phyloP scores from a whole-genome alignment of 2,888 invertebrate species.

The Torymus texanus region DNA sequence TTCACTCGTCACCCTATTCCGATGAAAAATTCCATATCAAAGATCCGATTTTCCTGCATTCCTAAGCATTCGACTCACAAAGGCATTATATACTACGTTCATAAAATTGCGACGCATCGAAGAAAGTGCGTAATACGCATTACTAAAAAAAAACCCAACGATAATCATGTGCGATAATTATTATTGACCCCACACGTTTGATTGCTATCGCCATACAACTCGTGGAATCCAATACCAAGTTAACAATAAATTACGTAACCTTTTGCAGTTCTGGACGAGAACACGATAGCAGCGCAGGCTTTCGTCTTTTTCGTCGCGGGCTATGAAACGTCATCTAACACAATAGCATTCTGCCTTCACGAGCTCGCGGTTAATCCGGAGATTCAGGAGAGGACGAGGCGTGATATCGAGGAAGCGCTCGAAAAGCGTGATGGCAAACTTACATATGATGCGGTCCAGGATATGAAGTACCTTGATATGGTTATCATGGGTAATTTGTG shows the following conservation, averaged over 20 bases:
- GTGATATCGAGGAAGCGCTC: constrained; percentile 67
- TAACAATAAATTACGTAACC: neutral
- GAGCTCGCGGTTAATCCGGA: constrained; percentile 70
- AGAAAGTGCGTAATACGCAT: too few species aligned
- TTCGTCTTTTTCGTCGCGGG: constrained; percentile 73
- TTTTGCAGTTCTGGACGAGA: constrained; percentile 66
- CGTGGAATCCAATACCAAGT: too few species aligned
- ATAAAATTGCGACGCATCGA: too few species aligned
- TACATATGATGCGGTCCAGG: constrained; percentile 70
- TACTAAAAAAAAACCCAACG: too few species aligned
- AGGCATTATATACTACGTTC: too few species aligned
- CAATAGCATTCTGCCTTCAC: constrained; percentile 71
- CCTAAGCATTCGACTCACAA: too few species aligned
- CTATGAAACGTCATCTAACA: constrained; percentile 71
- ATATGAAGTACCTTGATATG: constrained; percentile 73
- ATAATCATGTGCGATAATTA: too few species aligned
- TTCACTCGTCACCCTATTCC: too few species aligned
- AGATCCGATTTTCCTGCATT: too few species aligned
- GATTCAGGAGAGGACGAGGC: constrained; percentile 67
- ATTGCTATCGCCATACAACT: too few species aligned
- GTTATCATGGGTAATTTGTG: constrained; percentile 67
- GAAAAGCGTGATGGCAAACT: constrained; percentile 65
- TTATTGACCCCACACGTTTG: too few species aligned
- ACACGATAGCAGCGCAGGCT: constrained; percentile 71
- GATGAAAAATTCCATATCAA: too few species aligned